A percentile compares a stretch with the other conserved stretches of the same genome.
Conservation (phyloP, 1,140 invertebrate genomes). For the Acyrthosiphon pisum region DNA sequence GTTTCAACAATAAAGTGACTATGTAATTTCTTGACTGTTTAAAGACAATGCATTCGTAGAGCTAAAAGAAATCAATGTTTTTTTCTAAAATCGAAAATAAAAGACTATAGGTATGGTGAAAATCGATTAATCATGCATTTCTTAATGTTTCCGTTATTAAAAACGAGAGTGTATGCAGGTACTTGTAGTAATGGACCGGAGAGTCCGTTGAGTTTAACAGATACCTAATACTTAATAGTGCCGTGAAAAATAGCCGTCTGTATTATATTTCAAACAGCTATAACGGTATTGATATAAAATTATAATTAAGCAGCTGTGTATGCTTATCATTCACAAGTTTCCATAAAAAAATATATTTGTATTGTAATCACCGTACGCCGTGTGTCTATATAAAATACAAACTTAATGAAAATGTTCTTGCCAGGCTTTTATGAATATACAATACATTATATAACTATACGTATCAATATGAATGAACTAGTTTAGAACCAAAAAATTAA, state of each 20-base stretch:
- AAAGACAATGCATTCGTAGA: constrained; percentile 19
- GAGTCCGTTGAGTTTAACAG: neutral
- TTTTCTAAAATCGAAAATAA: constrained; percentile 2
- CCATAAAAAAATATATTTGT: constrained; percentile 3
- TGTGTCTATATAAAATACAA: neutral
- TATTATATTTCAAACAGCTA: neutral
- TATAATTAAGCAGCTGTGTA: neutral
- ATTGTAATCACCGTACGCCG: neutral
- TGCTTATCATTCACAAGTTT: constrained; percentile 14
- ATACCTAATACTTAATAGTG: neutral
- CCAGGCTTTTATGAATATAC: neutral
- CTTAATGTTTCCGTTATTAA: constrained; percentile 28
- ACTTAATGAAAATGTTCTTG: neutral
- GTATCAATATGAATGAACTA: neutral
- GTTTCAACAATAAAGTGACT: neutral
- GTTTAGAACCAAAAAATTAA: neutral
- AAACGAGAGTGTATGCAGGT: neutral
- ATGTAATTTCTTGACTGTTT: neutral
- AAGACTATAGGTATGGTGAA: neutral
- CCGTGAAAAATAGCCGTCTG: neutral
- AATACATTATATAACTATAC: neutral
- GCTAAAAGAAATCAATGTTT: constrained; percentile 32
- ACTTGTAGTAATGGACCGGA: neutral
- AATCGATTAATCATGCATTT: constrained; percentile 45
- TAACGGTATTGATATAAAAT: constrained; percentile 20